Evolutionary conservation across 2,888 invertebrate genomes (phyloP).

Genomic region (Calliphora vomitoria): DNA sequence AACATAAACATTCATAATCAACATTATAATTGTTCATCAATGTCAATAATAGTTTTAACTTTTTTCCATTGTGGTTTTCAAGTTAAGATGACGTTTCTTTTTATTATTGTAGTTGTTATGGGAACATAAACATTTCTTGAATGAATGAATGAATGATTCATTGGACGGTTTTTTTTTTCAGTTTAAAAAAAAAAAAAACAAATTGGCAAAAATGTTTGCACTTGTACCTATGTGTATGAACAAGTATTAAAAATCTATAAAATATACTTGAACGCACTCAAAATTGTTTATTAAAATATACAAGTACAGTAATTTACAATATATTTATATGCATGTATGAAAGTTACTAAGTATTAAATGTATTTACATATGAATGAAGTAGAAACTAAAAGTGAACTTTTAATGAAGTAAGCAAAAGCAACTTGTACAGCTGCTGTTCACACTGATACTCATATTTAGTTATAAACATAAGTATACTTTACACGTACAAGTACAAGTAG

Average conservation of each 20-base stretch:
- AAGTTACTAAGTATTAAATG: neutral
- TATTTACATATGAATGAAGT: neutral
- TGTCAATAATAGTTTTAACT: conserved; percentile 16
- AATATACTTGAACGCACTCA: neutral
- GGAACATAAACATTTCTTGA: conserved; percentile 22
- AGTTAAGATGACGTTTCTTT: conserved; percentile 32
- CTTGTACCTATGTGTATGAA: neutral
- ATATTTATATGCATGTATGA: conserved; percentile 1
- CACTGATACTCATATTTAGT: too few relatives aligned
- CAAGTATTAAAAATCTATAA: neutral
- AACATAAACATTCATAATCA: conserved; percentile 1
- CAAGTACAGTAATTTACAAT: neutral
- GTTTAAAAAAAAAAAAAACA: neutral
- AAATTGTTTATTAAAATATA: neutral
- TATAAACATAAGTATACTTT: neutral
- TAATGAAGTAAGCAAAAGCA: conserved; percentile 17
- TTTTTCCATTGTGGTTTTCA: conserved; percentile 26
- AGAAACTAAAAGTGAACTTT: conserved; percentile 5
- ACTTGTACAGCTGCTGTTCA: neutral
- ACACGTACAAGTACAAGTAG: conserved; percentile 9
- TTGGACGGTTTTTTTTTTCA: conserved; percentile 41
- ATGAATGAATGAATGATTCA: conserved; percentile 46
- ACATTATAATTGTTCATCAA: conserved; percentile 36
- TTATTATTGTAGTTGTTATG: conserved; percentile 8
- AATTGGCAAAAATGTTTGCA: conserved; percentile 7